Evolutionary conservation across 2,113 vertebrate species (phyloP), one percentile per base, ranked within the genome.

Genomic region (Megaceryle torquata): DNA sequence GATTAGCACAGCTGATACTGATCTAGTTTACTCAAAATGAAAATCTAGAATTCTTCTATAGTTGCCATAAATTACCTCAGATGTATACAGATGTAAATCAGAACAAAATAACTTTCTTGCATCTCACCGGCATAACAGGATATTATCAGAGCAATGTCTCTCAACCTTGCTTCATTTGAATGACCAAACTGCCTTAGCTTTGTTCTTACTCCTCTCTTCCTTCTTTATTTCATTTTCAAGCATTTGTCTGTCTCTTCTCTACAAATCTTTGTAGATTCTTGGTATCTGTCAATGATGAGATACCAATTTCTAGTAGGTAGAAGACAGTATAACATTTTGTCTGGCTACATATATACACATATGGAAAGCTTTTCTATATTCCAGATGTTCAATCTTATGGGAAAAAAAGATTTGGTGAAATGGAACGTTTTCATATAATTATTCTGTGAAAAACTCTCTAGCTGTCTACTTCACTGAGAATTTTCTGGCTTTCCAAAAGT

Each of bases 301-400:
- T 37, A 93, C 53, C 35, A 50, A 17, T 56, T 89, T 92, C 81
- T 89, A 51, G 53, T 15, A 82, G 64, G 86, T 31, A 77, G 78
- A 92, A 97, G 37, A 75, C 91, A 84, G 76, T 46, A 86, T 22
- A 67, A 60, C 65, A 29, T 76, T 88, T 93, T 96, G 35, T 64
- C 76, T 95, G 35, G 86, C 77, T 86, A 48, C 46, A 41, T 25
- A 78, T 31, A 11, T 15, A 76, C 43, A 67, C 53, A 63, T 26
- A 53, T 2, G 78, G 77, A 86, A 81, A 51, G 3, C 56, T 96
- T 83, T 82, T 79, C 92, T 29, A 17, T 85, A 77, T 95, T 89
- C 83, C 96, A 97, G 96, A 93, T 97, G 96, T 97, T 96, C 28
- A 80, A 89, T 39, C 94, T 97, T 92, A 96, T 54, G 90, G 96